Percentiles rank a stretch among this genome's conserved stretches.
Evolutionary conservation across 2,797 vertebrate genomes (phyloP).

Genomic region (Anguilla megastoma): DNA sequence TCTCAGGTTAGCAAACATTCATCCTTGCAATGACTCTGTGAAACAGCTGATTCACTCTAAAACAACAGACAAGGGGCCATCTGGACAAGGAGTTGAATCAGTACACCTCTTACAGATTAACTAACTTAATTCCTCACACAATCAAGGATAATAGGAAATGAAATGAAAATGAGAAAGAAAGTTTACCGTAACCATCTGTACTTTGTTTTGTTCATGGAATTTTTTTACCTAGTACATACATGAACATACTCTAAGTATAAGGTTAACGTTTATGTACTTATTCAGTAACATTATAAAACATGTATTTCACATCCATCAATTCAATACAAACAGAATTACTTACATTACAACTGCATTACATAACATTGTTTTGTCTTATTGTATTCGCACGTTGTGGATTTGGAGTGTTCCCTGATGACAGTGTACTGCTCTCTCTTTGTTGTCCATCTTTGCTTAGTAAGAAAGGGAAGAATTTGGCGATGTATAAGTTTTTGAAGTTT

Average conservation of each 20-base stretch:
- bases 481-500: constrained; percentile 69
- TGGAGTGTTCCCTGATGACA: neutral
- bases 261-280: neutral
- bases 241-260: neutral
- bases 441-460: constrained; percentile 22
- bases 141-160: neutral
- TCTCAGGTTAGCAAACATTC: neutral
- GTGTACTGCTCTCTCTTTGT: constrained; percentile 27
- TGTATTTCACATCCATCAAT: constrained; percentile 1
- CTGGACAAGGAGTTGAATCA: neutral
- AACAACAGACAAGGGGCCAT: neutral
- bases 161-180: neutral
- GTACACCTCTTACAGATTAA: neutral
- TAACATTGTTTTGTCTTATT: neutral
- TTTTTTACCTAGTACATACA: neutral
- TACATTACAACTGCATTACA: neutral
- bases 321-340: neutral
- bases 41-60: constrained; percentile 20
- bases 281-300: constrained; percentile 5
- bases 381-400: neutral
- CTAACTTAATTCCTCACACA: neutral
- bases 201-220: neutral
- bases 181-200: neutral
- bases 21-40: neutral
- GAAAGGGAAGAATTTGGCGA: constrained; percentile 64